These are phyloP conservation scores for Shinisaurus crocodilurus DNA, from an alignment of 2,113 vertebrate genomes.

Conservation along the genomic window DNA sequence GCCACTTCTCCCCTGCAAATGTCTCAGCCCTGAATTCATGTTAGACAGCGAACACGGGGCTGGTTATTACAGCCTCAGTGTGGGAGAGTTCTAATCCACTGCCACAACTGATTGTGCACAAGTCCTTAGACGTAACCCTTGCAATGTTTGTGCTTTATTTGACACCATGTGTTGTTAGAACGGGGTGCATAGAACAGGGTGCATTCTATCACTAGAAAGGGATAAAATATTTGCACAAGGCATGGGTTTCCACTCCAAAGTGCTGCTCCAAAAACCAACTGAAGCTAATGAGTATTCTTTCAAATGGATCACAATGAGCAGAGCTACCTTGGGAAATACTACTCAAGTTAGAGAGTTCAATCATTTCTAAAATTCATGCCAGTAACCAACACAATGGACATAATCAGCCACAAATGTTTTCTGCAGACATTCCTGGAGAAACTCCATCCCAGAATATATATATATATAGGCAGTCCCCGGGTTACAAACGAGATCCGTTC, in stretches of 20 bases:
- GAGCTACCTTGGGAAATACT: conserved; percentile 12
- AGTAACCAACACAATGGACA: conserved; percentile 20
- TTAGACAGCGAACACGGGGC: not conserved
- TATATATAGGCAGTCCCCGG: not conserved
- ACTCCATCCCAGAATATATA: not conserved
- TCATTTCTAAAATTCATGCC: conserved; percentile 30
- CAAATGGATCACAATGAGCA: not conserved
- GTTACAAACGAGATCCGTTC: too few species aligned
- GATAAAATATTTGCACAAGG: not conserved
- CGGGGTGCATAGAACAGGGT: conserved; percentile 13
- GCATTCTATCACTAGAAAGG: not conserved
- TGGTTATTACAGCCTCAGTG: not conserved
- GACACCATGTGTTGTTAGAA: not conserved
- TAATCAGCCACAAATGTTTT: not conserved
- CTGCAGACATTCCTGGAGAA: too few species aligned
- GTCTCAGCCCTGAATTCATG: not conserved
- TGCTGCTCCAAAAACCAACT: not conserved
- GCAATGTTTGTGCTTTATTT: not conserved
- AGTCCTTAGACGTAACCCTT: conserved; percentile 26
- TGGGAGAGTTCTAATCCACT: not conserved
- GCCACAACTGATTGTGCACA: not conserved
- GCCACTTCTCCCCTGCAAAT: not conserved
- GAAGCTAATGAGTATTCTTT: not conserved
- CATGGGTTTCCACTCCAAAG: not conserved
- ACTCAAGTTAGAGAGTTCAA: conserved; percentile 25